phyloP scores from a whole-genome alignment of 2,888 invertebrate genomes.

The Nysson spinosus region DNA sequence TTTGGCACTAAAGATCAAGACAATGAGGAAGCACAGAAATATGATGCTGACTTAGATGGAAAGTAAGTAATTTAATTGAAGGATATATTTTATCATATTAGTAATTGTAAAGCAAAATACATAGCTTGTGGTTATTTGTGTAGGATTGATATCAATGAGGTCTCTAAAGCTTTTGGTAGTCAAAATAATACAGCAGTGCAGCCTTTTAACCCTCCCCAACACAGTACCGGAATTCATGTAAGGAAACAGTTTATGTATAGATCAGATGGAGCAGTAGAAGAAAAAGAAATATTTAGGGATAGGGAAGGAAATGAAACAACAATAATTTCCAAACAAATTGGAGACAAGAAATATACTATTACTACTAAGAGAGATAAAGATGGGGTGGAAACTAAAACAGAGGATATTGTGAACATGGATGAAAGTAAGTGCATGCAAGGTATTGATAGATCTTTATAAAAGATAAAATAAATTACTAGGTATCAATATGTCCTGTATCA shows the following conservation, averaged over 20 bases:
- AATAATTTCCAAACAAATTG: conserved; percentile 77
- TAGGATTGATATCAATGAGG: conserved; percentile 65
- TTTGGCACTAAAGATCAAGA: conserved; percentile 62
- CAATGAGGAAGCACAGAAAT: conserved; percentile 54
- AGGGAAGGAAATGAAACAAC: conserved; percentile 81
- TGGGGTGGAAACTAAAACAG: conserved; percentile 69
- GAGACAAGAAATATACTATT: conserved; percentile 69
- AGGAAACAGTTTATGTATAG: conserved; percentile 79
- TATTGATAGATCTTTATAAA: too few species aligned
- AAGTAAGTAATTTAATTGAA: conserved; percentile 74
- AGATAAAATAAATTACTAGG: too few species aligned
- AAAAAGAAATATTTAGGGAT: conserved; percentile 79
- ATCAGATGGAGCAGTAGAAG: conserved; percentile 81
- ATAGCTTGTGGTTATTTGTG: conserved; percentile 4
- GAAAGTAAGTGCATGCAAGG: conserved; percentile 63
- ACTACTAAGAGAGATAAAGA: conserved; percentile 67
- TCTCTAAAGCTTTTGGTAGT: conserved; percentile 66
- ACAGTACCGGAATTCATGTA: conserved; percentile 79
- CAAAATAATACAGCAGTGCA: conserved; percentile 31
- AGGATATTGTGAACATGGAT: conserved; percentile 70
- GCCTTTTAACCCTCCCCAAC: conserved; percentile 59
- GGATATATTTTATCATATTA: neutral
- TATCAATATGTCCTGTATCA: too few species aligned
- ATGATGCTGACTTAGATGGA: conserved; percentile 80
- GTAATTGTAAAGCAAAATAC: neutral